Evolutionary conservation across 2,888 invertebrate genomes (phyloP), one percentile per base, ranked within the genome.

Genomic region (Carterocephalus palaemon): DNA sequence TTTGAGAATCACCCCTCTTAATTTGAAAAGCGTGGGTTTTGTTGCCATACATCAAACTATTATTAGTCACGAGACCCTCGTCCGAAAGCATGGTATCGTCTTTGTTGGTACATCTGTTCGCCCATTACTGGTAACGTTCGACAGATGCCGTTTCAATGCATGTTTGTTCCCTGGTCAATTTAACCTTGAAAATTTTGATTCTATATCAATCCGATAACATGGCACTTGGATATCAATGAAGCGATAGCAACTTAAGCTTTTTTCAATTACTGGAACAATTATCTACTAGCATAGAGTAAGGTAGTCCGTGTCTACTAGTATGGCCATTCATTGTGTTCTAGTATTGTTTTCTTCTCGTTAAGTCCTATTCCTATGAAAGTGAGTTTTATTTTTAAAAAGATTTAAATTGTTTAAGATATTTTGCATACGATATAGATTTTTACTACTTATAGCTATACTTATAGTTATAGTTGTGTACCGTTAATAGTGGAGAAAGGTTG

Each of bases 31-130:
- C 28, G 34, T 42, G 34, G 34, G 36, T 37, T 32, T 47, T 49
- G 46, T 49, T 51, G n/a, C 43, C 31, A 13, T 9, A 34, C 42
- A 42, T 45, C 19, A 29, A 31, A 17, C 43, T 45, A 48, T 53
- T 48, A 49, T 49, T 45, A 46, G 48, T 47, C 34, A 38, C 34
- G 45, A 29, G 23, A 46, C 51, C 50, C 49, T 47, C 41, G 24
- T 26, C 47, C 33, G 32, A 47, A 31, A 9, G 33, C 42, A 40
- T 39, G 22, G 36, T 20, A 29, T 26, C 50, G 51, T 53, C 54
- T 65, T 65, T 52, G 65, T 65, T 63, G 60, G 65, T 64, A 69
- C 77, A 77, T 77, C 75, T 77, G 78, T 61, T 69, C 67, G 47
- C 53, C 49, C 54, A 64, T 67, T 68, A 47, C 29, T 49, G 52